phyloP scores from a whole-genome alignment of 2,113 vertebrate genomes.

The Poicephalus gulielmi region DNA sequence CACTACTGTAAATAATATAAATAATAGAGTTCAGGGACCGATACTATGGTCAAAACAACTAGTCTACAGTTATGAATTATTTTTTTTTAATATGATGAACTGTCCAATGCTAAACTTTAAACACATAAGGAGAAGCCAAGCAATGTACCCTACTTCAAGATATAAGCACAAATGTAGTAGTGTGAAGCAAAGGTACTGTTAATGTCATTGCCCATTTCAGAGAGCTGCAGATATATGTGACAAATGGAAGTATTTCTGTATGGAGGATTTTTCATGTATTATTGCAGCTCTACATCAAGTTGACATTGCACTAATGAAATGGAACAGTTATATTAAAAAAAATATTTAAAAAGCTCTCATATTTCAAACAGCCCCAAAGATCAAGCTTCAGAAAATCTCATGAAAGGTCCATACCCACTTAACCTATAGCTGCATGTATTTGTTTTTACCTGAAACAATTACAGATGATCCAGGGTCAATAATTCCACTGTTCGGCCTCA shows the following conservation, averaged over 20 bases:
- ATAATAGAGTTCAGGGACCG: background rate
- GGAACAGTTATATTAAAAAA: background rate
- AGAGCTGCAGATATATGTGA: background rate
- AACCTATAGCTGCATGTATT: background rate
- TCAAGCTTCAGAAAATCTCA: background rate
- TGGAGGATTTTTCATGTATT: background rate
- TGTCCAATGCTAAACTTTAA: background rate
- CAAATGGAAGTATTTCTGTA: background rate
- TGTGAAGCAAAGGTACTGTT: background rate
- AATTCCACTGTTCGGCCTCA: slow-evolving; percentile 95
- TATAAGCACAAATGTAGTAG: background rate
- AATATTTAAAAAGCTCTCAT: background rate
- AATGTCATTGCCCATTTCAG: background rate
- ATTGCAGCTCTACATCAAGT: background rate
- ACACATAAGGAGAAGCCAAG: background rate
- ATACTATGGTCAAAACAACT: background rate
- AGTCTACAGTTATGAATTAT: background rate
- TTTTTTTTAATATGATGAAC: background rate
- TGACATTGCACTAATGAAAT: background rate
- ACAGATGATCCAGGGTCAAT: slow-evolving; percentile 89
- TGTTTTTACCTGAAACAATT: slow-evolving; percentile 87
- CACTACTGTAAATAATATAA: background rate
- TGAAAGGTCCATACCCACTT: background rate
- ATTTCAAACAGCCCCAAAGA: background rate
- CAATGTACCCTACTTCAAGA: background rate